A percentile compares a stretch with the other conserved stretches of the same genome.
These are phyloP conservation scores for Catocala nupta DNA, from an alignment of 2,888 invertebrate species.

Conservation along the genomic window DNA sequence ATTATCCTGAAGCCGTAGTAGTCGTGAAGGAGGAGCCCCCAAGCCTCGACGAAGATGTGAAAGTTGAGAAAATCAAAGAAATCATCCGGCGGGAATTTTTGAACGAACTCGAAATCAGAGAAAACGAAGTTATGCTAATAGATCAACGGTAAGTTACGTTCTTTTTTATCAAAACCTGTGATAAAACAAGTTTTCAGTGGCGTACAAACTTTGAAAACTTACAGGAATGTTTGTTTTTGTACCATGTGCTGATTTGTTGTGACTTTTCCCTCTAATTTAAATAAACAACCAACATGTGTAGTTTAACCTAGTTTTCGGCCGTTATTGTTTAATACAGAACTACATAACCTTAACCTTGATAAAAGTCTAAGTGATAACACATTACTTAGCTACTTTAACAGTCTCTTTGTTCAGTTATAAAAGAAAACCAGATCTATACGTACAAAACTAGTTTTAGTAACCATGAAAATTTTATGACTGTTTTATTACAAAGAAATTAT, in stretches of 20 bases:
- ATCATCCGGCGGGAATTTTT: constrained; percentile 92
- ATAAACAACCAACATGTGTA: constrained; percentile 8
- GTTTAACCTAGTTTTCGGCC: background rate
- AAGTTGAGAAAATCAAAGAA: constrained; percentile 83
- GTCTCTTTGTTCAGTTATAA: too few relatives aligned
- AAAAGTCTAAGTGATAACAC: too few relatives aligned
- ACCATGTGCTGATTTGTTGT: constrained; percentile 21
- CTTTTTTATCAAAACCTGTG: constrained; percentile 29
- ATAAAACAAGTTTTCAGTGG: constrained; percentile 7
- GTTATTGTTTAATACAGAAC: background rate
- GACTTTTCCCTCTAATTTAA: constrained; percentile 5
- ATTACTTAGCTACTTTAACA: too few relatives aligned
- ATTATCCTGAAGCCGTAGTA: constrained; percentile 78
- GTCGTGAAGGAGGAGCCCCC: constrained; percentile 63
- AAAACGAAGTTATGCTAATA: constrained; percentile 91
- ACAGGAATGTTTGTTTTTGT: background rate
- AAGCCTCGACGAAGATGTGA: constrained; percentile 71
- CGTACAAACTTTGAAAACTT: background rate
- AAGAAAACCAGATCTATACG: too few relatives aligned
- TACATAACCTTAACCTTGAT: too few relatives aligned
- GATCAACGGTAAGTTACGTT: constrained; percentile 87
- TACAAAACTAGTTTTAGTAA: too few relatives aligned
- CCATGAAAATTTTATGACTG: too few relatives aligned
- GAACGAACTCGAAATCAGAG: constrained; percentile 89
- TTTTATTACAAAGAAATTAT: too few relatives aligned